Percentiles rank a stretch among this genome's conserved stretches.
These are phyloP conservation scores for Lagorchestes hirsutus DNA, from an alignment of 2,797 vertebrate species.

Conservation along the genomic window DNA sequence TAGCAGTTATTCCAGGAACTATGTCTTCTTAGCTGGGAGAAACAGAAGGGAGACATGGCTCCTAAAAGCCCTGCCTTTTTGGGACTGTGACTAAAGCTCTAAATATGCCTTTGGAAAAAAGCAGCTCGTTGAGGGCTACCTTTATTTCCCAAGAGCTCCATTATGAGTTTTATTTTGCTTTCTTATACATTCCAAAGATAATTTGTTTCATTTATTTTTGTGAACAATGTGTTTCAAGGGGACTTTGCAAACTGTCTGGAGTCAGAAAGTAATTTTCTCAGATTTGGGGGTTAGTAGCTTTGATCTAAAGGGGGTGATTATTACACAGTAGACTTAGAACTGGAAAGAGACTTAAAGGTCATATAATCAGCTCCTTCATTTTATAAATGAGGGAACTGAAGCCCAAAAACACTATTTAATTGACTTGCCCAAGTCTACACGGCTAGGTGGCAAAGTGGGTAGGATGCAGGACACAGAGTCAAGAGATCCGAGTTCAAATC, in stretches of 20 bases:
- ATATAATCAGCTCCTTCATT: not conserved
- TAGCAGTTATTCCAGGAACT: not conserved
- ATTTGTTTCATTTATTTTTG: not conserved
- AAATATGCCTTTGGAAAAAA: not conserved
- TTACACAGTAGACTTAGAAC: not conserved
- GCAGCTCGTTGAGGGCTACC: not conserved
- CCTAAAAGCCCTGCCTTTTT: not conserved
- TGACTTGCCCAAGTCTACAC: not conserved
- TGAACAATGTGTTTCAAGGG: not conserved
- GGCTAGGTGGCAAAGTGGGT: not conserved
- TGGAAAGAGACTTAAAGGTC: not conserved
- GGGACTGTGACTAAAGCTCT: not conserved
- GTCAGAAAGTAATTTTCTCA: not conserved
- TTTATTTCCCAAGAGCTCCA: not conserved
- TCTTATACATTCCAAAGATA: not conserved
- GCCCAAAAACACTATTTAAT: not conserved
- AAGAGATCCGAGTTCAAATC: not conserved
- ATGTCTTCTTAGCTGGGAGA: not conserved
- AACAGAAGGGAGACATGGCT: not conserved
- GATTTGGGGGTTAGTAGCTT: not conserved
- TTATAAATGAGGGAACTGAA: not conserved
- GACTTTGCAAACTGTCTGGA: not conserved
- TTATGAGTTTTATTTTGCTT: not conserved
- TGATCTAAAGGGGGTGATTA: not conserved
- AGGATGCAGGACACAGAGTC: not conserved